phyloP scores from a whole-genome alignment of 2,797 vertebrate species.

The Numenius phaeopus region DNA sequence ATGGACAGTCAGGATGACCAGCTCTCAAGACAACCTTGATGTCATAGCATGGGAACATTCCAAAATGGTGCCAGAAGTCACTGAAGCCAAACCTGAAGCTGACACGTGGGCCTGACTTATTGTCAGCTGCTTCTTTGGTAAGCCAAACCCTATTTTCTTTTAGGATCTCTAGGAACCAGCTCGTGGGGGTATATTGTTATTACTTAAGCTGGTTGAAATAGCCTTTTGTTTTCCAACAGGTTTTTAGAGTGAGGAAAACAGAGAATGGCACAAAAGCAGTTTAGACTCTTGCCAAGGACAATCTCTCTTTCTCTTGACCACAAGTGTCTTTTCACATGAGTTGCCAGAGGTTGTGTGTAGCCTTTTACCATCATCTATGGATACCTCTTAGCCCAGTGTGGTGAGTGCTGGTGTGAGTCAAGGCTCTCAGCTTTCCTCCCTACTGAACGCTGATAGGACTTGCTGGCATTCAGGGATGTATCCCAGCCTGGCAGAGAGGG shows the following conservation, averaged over 20 bases:
- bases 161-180: background rate
- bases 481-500: background rate
- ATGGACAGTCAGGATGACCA: background rate
- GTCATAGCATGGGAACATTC: background rate
- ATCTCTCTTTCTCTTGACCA: background rate
- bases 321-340: background rate
- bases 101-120: background rate
- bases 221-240: background rate
- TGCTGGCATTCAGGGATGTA: background rate
- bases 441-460: background rate
- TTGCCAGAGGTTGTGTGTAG: background rate
- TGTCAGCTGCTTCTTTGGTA: background rate
- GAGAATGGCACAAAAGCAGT: background rate
- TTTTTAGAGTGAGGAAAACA: background rate
- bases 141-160: background rate
- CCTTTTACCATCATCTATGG: background rate
- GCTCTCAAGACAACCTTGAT: background rate
- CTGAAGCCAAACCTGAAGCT: background rate
- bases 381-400: background rate
- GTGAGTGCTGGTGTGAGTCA: background rate
- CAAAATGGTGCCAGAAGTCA: background rate
- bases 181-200: background rate
- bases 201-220: background rate
- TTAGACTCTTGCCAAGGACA: background rate
- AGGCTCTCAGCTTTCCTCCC: background rate